Conservation (phyloP, 2,888 invertebrate genomes). For the Zele albiditarsus region DNA sequence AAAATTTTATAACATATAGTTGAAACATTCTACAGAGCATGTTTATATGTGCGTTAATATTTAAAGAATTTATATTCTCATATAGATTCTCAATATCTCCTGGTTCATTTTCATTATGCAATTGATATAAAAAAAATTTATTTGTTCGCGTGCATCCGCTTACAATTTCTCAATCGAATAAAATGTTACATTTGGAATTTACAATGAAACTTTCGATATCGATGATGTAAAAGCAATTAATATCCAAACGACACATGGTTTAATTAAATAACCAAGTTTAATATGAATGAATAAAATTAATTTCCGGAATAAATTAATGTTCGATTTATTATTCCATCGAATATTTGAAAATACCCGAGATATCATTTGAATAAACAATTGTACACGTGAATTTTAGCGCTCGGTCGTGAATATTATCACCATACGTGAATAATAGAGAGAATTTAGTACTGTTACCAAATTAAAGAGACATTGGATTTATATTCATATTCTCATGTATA, state of each 20-base stretch:
- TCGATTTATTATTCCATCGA: not conserved
- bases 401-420: not conserved
- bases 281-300: not conserved
- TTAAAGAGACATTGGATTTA: conserved; percentile 8
- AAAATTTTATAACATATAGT: too few relatives aligned
- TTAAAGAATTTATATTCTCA: not conserved
- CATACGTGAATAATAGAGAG: not conserved
- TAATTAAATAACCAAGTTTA: not conserved
- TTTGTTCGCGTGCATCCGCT: too few relatives aligned
- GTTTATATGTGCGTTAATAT: not conserved
- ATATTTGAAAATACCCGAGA: not conserved
- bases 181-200: not conserved
- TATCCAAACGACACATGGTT: not conserved
- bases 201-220: not conserved
- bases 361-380: not conserved
- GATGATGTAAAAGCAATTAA: not conserved
- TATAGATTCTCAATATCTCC: too few relatives aligned
- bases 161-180: not conserved
- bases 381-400: not conserved
- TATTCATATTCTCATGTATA: not conserved
- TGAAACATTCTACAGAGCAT: too few relatives aligned
- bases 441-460: not conserved
- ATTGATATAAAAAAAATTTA: too few relatives aligned
- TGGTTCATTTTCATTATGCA: not conserved
- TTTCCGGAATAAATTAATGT: not conserved